Percentiles rank a stretch among this genome's conserved stretches.
Evolutionary conservation across 92 coral and sea anemone genomes (phyloP).

Genomic region (Phenganax subtilis): DNA sequence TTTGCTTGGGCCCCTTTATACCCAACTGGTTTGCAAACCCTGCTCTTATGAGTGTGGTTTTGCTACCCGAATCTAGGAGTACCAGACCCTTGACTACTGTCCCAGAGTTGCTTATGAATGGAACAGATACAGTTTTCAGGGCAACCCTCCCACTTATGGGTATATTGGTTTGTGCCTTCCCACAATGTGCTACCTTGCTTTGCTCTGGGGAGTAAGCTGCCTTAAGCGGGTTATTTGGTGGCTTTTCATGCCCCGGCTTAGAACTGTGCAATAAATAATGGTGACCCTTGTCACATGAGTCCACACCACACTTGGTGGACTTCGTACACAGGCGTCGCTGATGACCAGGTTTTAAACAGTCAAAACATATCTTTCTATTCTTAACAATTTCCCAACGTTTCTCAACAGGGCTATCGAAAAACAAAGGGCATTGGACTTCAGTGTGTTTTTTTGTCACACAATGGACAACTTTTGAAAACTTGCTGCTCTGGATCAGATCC

Average conservation of each 20-base stretch:
- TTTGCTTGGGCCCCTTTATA: conserved; percentile 38
- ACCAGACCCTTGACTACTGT: no score
- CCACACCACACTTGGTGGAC: conserved; percentile 40
- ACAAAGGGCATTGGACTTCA: conserved; percentile 27
- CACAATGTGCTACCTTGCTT: no score
- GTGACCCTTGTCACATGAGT: conserved; percentile 42
- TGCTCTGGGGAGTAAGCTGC: no score
- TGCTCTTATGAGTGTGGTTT: not conserved
- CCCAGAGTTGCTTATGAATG: no score
- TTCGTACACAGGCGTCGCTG: conserved; percentile 39
- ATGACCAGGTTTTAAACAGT: conserved; percentile 34
- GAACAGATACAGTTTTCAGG: no score
- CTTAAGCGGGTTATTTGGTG: no score
- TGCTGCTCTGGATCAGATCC: not conserved
- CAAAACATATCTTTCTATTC: conserved; percentile 28
- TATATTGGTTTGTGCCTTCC: no score
- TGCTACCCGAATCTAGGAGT: no score
- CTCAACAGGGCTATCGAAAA: conserved; percentile 18
- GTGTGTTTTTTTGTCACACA: conserved; percentile 32
- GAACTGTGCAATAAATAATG: not conserved
- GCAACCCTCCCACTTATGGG: no score
- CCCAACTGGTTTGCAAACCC: conserved; percentile 48
- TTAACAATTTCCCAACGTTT: conserved; percentile 36
- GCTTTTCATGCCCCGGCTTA: no score
- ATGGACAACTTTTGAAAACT: conserved; percentile 19